phyloP scores from a whole-genome alignment of 2,888 invertebrate genomes.

The Archips crataeganus region DNA sequence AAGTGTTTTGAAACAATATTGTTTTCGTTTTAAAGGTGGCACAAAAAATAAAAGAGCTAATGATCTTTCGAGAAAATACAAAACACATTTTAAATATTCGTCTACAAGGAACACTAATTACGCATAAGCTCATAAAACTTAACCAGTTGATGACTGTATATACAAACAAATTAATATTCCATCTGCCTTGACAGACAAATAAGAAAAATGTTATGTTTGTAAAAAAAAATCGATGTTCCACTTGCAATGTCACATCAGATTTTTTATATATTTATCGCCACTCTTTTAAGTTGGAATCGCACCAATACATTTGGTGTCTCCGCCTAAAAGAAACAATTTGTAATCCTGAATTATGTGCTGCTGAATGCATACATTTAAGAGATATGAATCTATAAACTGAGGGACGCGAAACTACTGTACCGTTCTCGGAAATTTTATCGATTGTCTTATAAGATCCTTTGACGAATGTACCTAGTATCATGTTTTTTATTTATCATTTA shows the following conservation, averaged over 20 bases:
- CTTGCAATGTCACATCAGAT: slow-evolving; percentile 74
- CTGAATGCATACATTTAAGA: slow-evolving; percentile 85
- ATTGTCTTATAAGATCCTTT: slow-evolving; percentile 44
- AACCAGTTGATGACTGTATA: slow-evolving; percentile 59
- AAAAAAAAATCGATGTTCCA: slow-evolving; percentile 63
- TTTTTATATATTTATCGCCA: slow-evolving; percentile 79
- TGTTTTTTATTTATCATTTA: not conserved
- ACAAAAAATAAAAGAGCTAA: not conserved
- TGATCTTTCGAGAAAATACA: not conserved
- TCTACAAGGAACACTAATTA: slow-evolving; percentile 61
- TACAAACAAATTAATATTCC: slow-evolving; percentile 69
- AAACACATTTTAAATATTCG: slow-evolving; percentile 41
- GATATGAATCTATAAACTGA: slow-evolving; percentile 82
- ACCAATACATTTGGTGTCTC: slow-evolving; percentile 82
- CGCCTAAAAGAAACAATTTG: slow-evolving; percentile 85
- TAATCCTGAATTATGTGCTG: slow-evolving; percentile 85
- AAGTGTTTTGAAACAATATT: not conserved
- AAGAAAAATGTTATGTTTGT: slow-evolving; percentile 66
- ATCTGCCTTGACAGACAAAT: slow-evolving; percentile 72
- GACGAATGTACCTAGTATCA: slow-evolving; percentile 4
- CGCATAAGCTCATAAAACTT: slow-evolving; percentile 68
- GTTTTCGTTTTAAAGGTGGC: not conserved
- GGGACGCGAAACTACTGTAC: slow-evolving; percentile 59
- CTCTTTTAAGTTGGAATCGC: slow-evolving; percentile 83
- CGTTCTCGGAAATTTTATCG: slow-evolving; percentile 55